Evolutionary conservation across 2,888 invertebrate species (phyloP).

Genomic region (Epinotia demarniana): DNA sequence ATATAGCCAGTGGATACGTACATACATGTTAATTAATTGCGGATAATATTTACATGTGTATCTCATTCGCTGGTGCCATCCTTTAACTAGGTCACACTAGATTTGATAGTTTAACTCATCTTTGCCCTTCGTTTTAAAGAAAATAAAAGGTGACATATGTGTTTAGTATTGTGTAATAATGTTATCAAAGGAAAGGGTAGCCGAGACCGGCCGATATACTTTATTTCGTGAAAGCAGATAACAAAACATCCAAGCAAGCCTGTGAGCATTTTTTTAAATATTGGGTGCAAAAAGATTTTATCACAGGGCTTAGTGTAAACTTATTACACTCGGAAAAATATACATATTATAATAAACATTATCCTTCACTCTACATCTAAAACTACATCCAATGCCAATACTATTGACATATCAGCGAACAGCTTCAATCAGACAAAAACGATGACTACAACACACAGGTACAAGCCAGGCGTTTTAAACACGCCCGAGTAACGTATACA

Average conservation of each 20-base stretch:
- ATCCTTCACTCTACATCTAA: constrained; percentile 54
- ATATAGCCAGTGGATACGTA: not conserved
- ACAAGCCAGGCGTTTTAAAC: not conserved
- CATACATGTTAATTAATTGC: too few relatives aligned
- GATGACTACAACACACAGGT: constrained; percentile 21
- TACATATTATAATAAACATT: constrained; percentile 53
- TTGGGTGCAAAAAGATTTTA: constrained; percentile 66
- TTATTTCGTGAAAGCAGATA: not conserved
- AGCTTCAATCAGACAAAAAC: constrained; percentile 29
- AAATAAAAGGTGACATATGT: not conserved
- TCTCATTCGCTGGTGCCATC: too few relatives aligned
- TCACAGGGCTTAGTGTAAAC: constrained; percentile 71
- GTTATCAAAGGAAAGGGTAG: constrained; percentile 11
- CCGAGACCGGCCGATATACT: not conserved
- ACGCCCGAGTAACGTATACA: constrained; percentile 19
- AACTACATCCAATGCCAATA: constrained; percentile 39
- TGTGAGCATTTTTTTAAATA: constrained; percentile 48
- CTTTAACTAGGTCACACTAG: too few relatives aligned
- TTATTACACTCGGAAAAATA: constrained; percentile 66
- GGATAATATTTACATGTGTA: too few relatives aligned
- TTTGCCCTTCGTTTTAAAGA: too few relatives aligned
- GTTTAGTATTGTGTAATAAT: not conserved
- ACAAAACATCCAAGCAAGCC: constrained; percentile 2
- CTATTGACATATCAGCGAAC: constrained; percentile 26
- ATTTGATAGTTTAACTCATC: too few relatives aligned